Conservation (phyloP, 1,140 invertebrate species). For the Hyposmocoma kahamanoa region DNA sequence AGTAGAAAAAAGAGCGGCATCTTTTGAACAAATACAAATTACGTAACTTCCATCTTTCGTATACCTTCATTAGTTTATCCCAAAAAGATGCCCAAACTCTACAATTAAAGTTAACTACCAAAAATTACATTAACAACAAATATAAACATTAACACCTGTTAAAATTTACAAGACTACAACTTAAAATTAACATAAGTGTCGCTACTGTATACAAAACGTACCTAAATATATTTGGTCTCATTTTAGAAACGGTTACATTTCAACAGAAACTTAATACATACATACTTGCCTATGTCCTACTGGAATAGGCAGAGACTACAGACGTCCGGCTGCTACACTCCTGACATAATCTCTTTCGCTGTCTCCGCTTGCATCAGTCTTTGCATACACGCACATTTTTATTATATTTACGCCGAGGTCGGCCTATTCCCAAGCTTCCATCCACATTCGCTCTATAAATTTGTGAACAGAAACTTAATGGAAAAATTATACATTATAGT, state of each 20-base stretch:
- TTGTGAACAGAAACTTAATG: too few species aligned
- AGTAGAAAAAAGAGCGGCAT: background rate
- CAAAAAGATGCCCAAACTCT: constrained; percentile 2
- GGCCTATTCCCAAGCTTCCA: too few species aligned
- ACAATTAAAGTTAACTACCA: constrained; percentile 10
- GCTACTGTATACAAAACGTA: constrained; percentile 55
- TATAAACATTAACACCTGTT: constrained; percentile 32
- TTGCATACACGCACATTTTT: too few species aligned
- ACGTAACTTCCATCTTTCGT: background rate
- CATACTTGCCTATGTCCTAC: too few species aligned
- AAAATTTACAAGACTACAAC: constrained; percentile 67
- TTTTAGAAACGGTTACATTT: constrained; percentile 61
- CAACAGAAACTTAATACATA: constrained; percentile 22
- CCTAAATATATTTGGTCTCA: constrained; percentile 71
- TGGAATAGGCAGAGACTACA: too few species aligned
- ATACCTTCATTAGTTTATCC: background rate
- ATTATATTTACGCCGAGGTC: too few species aligned
- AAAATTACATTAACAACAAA: constrained; percentile 16
- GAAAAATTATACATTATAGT: background rate
- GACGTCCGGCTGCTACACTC: too few species aligned
- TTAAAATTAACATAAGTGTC: constrained; percentile 52
- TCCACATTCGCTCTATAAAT: too few species aligned
- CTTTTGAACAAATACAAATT: background rate
- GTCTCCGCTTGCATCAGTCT: too few species aligned
- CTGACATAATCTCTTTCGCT: too few species aligned